phyloP scores from a whole-genome alignment of 1,140 invertebrate genomes.

The Scaptomyza pallida region DNA sequence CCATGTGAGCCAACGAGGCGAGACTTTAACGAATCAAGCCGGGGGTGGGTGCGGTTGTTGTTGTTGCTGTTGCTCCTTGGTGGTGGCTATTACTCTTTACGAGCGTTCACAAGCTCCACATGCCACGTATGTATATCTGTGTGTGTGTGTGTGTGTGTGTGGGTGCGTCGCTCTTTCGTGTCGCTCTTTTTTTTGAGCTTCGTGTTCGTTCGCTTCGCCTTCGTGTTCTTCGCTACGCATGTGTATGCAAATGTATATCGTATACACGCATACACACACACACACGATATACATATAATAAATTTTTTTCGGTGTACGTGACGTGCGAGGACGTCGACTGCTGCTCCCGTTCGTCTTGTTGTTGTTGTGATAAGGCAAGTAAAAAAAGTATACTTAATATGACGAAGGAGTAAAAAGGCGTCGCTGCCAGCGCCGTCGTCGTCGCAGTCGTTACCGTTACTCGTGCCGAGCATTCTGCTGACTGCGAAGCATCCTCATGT shows the following conservation, averaged over 20 bases:
- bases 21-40: constrained; percentile 18
- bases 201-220: constrained; percentile 48
- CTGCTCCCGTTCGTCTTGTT: constrained; percentile 25
- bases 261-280: constrained; percentile 48
- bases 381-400: constrained; percentile 72
- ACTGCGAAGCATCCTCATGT: constrained; percentile 70
- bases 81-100: constrained; percentile 78
- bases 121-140: constrained; percentile 53
- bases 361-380: constrained; percentile 68
- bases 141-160: constrained; percentile 44
- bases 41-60: constrained; percentile 48
- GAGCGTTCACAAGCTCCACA: constrained; percentile 65
- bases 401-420: constrained; percentile 71
- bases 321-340: constrained; percentile 70
- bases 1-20: constrained; percentile 64
- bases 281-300: constrained; percentile 37
- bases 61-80: constrained; percentile 52
- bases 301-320: constrained; percentile 78
- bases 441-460: constrained; percentile 21
- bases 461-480: constrained; percentile 26
- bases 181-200: constrained; percentile 55
- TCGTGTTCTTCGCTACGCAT: constrained; percentile 59
- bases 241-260: constrained; percentile 80
- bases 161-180: constrained; percentile 60
- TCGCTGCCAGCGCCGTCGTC: constrained; percentile 24